Evolutionary conservation across 1,140 invertebrate species (phyloP), one percentile per base, ranked within the genome.

Genomic region (Tetragonula clypearis): DNA sequence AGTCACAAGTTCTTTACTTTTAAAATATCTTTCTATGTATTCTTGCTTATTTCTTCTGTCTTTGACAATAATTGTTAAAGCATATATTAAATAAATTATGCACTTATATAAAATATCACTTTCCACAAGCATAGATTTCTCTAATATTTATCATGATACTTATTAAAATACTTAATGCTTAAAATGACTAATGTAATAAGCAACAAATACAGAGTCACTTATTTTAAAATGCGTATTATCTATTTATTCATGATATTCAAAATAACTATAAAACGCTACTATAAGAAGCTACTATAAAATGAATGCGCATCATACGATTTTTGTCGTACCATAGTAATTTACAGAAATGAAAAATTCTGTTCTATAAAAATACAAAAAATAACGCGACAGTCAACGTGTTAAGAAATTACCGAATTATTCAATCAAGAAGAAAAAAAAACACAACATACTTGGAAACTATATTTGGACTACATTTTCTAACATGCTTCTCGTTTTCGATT

Each of bases 1-100:
- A 12, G n/a, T n/a, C n/a, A n/a, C 0, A 12, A n/a, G 23, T n/a
- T n/a, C 1, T 26, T 26, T 17, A 0, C 1, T 68, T 4, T 3
- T 3, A 11, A 68, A 19, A 30, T 35, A 68, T 30, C 6, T 19
- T 30, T 2, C 9, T 68, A 68, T 8, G 62, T 65, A 62, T 2
- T 5, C 60, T 35, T 21, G 2, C 2, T 35, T 68, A 2, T 19
- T 68, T 68, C 26, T 11, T 0, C 2, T 4, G 26, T 68, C 30
- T 35, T 68, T 30, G 15, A 11, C 1, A n/a, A 62, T 62, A 15
- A 35, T 68, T 68, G 26, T 15, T 8, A 26, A 68, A 35, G 3
- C 19, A 62, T 0, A 68, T 6, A 68, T 11, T 30, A 26, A 17
- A 68, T 8, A 19, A 68, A 35, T 19, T 68, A 35, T 68, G 66